A percentile compares a stretch with the other conserved stretches of the same genome.
Evolutionary conservation across 1,140 invertebrate species (phyloP).

Genomic region (Wiebesia pumilae): DNA sequence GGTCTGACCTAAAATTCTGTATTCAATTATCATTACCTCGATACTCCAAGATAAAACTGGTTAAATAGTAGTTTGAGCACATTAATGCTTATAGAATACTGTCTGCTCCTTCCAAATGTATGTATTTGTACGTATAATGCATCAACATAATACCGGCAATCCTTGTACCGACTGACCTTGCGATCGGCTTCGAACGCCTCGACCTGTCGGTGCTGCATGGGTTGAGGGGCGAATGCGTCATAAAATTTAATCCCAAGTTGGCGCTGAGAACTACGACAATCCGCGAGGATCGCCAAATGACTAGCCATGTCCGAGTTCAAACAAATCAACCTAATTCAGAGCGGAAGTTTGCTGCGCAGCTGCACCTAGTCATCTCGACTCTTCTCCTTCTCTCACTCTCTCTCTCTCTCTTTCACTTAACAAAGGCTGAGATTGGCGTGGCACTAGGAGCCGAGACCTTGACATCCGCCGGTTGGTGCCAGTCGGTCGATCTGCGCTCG

Average conservation of each 20-base stretch:
- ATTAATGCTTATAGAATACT: neutral
- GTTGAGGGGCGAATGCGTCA: neutral
- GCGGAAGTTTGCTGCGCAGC: slow-evolving; percentile 35
- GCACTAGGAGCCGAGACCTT: neutral
- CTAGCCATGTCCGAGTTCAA: neutral
- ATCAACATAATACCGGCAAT: neutral
- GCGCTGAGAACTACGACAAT: neutral
- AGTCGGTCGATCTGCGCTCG: neutral
- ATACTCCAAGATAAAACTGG: neutral
- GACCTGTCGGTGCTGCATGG: neutral
- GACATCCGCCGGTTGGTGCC: neutral
- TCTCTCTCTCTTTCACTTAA: slow-evolving; percentile 20
- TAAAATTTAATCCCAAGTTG: slow-evolving; percentile 28
- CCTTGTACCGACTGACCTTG: slow-evolving; percentile 13
- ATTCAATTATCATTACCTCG: neutral
- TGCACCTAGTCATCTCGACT: neutral
- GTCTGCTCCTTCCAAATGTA: neutral
- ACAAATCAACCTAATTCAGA: neutral
- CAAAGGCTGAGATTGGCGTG: neutral
- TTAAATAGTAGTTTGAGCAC: neutral
- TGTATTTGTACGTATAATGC: neutral
- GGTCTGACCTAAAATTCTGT: neutral
- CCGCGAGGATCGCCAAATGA: neutral
- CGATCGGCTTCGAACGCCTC: neutral
- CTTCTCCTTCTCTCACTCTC: neutral